Conservation (phyloP, 2,888 invertebrate species). For the Busseola fusca region DNA sequence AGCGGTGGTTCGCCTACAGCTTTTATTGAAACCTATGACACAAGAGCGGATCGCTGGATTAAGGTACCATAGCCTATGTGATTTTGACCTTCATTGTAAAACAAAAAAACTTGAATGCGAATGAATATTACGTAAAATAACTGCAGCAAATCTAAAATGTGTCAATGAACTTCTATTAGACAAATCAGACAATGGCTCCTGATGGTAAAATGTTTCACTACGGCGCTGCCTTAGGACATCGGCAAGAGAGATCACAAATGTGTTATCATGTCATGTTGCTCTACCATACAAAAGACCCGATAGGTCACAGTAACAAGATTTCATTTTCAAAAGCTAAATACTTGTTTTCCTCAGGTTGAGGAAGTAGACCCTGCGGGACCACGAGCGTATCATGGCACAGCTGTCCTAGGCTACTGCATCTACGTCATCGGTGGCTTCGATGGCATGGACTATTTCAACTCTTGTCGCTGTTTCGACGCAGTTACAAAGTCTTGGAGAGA, state of each 20-base stretch:
- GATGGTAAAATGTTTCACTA: background rate
- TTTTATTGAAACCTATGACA: constrained; percentile 96
- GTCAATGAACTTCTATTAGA: background rate
- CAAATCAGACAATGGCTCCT: background rate
- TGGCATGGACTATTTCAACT: constrained; percentile 96
- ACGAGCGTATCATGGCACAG: constrained; percentile 97
- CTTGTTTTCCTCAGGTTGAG: constrained; percentile 85
- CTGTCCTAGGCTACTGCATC: constrained; percentile 94
- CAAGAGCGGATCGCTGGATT: constrained; percentile 96
- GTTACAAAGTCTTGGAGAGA: constrained; percentile 95
- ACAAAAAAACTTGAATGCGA: too few species aligned
- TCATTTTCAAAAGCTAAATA: background rate
- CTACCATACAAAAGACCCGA: background rate
- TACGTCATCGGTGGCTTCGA: constrained; percentile 98
- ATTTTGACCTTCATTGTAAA: background rate
- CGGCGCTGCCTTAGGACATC: background rate
- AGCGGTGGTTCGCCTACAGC: constrained; percentile 92
- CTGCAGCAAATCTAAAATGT: background rate
- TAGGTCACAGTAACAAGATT: background rate
- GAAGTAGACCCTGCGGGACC: constrained; percentile 95
- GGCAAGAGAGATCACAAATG: background rate
- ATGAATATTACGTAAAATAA: background rate
- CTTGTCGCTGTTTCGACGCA: constrained; percentile 96
- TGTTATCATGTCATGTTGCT: too few species aligned
- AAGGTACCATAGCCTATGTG: constrained; percentile 81